Conservation (phyloP, 2,797 vertebrate genomes). For the Pseudochaenichthys georgianus region DNA sequence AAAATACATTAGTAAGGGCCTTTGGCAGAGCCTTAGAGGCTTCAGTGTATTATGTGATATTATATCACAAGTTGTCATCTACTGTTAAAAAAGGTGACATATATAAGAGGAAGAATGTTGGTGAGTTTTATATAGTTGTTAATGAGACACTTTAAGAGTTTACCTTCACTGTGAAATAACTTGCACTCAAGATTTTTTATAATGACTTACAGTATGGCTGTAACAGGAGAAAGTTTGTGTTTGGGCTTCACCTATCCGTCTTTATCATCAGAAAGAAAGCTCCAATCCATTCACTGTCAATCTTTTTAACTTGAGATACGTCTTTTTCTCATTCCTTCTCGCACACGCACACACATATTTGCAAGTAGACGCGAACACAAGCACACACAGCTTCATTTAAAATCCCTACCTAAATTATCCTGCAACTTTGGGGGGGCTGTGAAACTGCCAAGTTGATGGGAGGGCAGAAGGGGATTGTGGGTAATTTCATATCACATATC, state of each 20-base stretch:
- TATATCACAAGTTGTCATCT: slow-evolving; percentile 44
- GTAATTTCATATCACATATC: slow-evolving; percentile 81
- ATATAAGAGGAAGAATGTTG: slow-evolving; percentile 21
- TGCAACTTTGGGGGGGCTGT: slow-evolving; percentile 54
- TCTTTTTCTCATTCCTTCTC: slow-evolving; percentile 36
- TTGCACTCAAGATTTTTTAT: background rate
- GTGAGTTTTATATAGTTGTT: slow-evolving; percentile 39
- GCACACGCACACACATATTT: slow-evolving; percentile 33
- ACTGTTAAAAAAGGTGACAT: slow-evolving; percentile 37
- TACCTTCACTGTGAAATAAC: slow-evolving; percentile 37
- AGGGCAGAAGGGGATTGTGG: slow-evolving; percentile 70
- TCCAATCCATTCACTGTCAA: slow-evolving; percentile 60
- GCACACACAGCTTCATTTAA: slow-evolving; percentile 57
- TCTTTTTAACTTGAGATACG: slow-evolving; percentile 50
- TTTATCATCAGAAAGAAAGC: slow-evolving; percentile 56
- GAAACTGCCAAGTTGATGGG: slow-evolving; percentile 74
- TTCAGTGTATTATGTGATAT: slow-evolving; percentile 49
- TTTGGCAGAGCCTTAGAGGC: slow-evolving; percentile 41
- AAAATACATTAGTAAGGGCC: slow-evolving; percentile 35
- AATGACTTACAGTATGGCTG: slow-evolving; percentile 43
- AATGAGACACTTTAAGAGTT: slow-evolving; percentile 53
- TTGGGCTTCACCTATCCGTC: slow-evolving; percentile 38
- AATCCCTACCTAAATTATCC: slow-evolving; percentile 69
- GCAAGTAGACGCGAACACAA: slow-evolving; percentile 34
- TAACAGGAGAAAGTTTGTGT: slow-evolving; percentile 23